Evolutionary conservation across 1,140 invertebrate species (phyloP), one percentile per base, ranked within the genome.

Genomic region (Hormaphis cornu): DNA sequence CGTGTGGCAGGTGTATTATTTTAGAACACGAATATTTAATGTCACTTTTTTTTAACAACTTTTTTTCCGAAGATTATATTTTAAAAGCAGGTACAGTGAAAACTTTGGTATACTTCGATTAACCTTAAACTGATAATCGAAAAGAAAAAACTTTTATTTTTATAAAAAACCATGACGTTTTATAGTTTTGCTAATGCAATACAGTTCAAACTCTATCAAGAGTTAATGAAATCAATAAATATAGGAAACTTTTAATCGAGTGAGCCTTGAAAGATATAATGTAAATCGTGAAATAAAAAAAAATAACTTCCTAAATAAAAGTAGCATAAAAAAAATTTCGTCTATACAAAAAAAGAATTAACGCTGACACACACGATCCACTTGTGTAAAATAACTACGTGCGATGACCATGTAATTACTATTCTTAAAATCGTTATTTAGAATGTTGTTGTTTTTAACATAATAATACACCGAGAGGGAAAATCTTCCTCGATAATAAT

Each of bases 141-240:
- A 58, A 58, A n/a, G 14, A 20, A 53, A 18, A 53, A 56, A 56
- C 37, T 20, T 58, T 58, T n/a, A n/a, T n/a, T 58, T n/a, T 3
- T 40, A 14, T 40, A 40, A 58, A 58, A 37, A 58, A 58, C 40
- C 1, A 58, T 37, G 40, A 58, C 24, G 33, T 26, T 40, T 14
- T 14, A 56, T 37, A 56, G 33, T 35, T 20, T 20, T 35, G 18
- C 37, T 56, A 28, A 37, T 37, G 12, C 20, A 24, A 37, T 37
- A 20, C 30, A 10, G 20, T 58, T 58, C 33, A 14, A 26, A 40
- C 35, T 37, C n/a, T n/a, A n/a, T n/a, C 54, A 37, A 16, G 40
- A 58, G 54, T 58, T 24, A 58, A 58, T 58, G 37, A 37, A 20
- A 35, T 33, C 8, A 40, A 37, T 33, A 20, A 20, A 22, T 24